Conservation (phyloP, 2,797 vertebrate species). For the Huso huso region DNA sequence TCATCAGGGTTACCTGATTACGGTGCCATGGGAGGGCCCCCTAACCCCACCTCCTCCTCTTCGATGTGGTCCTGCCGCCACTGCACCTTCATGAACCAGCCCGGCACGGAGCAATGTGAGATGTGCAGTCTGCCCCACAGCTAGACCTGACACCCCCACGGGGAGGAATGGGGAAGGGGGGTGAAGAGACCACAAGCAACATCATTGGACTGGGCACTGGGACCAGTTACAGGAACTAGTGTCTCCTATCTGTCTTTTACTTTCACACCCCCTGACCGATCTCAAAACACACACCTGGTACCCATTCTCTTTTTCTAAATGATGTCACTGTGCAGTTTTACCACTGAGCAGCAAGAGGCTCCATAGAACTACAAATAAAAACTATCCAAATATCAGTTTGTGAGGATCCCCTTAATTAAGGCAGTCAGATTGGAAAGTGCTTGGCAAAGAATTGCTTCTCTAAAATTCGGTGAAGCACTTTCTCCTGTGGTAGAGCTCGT, state of each 20-base stretch:
- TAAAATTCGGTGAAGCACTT: neutral
- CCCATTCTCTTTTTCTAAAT: conserved; percentile 16
- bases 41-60: conserved; percentile 53
- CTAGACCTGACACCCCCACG: conserved; percentile 43
- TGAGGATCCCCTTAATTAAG: neutral
- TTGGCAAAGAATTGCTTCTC: neutral
- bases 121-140: conserved; percentile 94
- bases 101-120: conserved; percentile 92
- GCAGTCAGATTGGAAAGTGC: neutral
- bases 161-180: neutral
- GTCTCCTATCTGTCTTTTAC: neutral
- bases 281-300: conserved; percentile 19
- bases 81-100: conserved; percentile 98
- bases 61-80: conserved; percentile 95
- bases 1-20: conserved; percentile 77
- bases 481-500: neutral
- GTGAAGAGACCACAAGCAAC: neutral
- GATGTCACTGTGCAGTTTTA: conserved; percentile 14
- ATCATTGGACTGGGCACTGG: neutral
- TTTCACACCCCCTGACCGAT: neutral
- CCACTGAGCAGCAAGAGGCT: conserved; percentile 13
- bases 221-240: conserved; percentile 2
- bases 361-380: neutral
- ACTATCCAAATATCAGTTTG: neutral
- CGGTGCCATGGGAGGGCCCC: conserved; percentile 70